These are phyloP conservation scores for Lepus europaeus DNA, from an alignment of 2,113 vertebrate species.

Conservation along the genomic window DNA sequence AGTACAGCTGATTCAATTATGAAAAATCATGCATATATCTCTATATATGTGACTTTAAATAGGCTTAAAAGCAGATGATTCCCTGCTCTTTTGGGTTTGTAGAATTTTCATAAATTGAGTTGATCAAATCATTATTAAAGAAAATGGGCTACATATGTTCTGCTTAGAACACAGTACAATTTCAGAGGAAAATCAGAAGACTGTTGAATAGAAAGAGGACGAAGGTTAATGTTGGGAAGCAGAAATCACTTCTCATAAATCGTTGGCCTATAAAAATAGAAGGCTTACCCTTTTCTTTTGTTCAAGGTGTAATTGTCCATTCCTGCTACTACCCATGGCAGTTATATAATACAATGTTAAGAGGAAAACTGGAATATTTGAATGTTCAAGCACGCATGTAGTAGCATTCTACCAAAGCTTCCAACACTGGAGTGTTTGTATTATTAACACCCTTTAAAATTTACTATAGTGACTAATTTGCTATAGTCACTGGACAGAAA, in stretches of 20 bases:
- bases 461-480: slow-evolving; percentile 82
- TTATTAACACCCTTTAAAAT: slow-evolving; percentile 81
- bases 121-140: slow-evolving; percentile 40
- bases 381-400: background rate
- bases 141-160: slow-evolving; percentile 45
- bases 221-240: slow-evolving; percentile 42
- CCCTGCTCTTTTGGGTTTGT: background rate
- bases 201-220: background rate
- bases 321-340: background rate
- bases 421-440: slow-evolving; percentile 69
- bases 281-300: slow-evolving; percentile 40
- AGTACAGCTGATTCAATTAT: background rate
- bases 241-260: slow-evolving; percentile 61
- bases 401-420: slow-evolving; percentile 22
- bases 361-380: background rate
- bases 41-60: slow-evolving; percentile 22
- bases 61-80: slow-evolving; percentile 33
- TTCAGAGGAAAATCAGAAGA: slow-evolving; percentile 64
- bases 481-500: slow-evolving; percentile 74
- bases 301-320: slow-evolving; percentile 24
- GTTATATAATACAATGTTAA: background rate
- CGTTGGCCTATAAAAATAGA: background rate
- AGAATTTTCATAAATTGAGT: slow-evolving; percentile 13
- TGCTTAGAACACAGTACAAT: slow-evolving; percentile 23
- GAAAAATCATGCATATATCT: background rate